Base-by-base conservation (phyloP, 2,888 invertebrate genomes). In the Athripsodes cinereus region DNA sequence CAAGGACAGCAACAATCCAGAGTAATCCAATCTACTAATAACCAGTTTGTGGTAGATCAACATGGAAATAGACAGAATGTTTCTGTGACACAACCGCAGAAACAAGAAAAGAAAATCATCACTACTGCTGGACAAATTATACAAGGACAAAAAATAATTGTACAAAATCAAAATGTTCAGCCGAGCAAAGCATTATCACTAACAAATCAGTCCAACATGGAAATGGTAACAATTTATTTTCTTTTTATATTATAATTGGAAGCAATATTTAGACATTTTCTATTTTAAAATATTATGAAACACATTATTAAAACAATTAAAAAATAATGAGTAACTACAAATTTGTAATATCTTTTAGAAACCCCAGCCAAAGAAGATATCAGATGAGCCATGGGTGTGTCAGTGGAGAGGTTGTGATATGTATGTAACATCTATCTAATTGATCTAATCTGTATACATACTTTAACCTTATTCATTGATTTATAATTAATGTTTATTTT, bases 331-430 rank as follows among this genome's bases (percentile, higher is more conserved):
- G n/a, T n/a, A n/a, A n/a, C n/a, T n/a, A n/a, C n/a, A n/a, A n/a
- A n/a, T n/a, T n/a, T n/a, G n/a, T n/a, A n/a, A n/a, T n/a, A n/a
- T 44, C 22, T 47, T 47, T 8, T 47, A 60, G 58, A 62, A 63
- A 53, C 46, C 58, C 5, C 61, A 53, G 13, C 59, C 63, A 13
- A 53, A 35, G 46, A 64, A 62, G 48, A 56, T 63, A 35, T 63
- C 60, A 2, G 62, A 64, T 58, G 62, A 62, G 64, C 78, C 86
- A 0, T 88, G 81, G 74, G 80, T 95, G 55, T 97, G 97, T 71
- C 96, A 96, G 71, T 97, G 97, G 97, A 84, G 88, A 57, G 92
- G 92, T 20, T 97, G 97, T 73, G 85, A 81, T 54, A 81, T 82
- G 78, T 85, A 70, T 76, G 80, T 70, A 26, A 26, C 26, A 6